Percentiles rank a stretch among this genome's conserved stretches.
Evolutionary conservation across 2,797 vertebrate species (phyloP).

Genomic region (Leptodactylus fallax): DNA sequence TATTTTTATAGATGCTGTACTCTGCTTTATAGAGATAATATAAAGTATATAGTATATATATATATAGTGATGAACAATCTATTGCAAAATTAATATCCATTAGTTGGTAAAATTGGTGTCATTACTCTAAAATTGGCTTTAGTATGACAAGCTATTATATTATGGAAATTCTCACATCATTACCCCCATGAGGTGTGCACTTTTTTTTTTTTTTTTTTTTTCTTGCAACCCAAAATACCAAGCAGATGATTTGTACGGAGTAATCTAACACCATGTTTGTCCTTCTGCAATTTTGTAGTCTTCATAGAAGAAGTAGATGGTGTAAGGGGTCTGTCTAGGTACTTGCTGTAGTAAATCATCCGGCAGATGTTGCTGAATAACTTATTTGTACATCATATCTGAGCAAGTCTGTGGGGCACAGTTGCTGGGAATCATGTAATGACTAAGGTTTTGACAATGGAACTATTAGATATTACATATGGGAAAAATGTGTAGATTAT

Average conservation of each 20-base stretch:
- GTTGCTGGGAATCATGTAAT: background rate
- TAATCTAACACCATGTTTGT: constrained; percentile 31
- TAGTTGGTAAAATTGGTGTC: background rate
- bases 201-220: background rate
- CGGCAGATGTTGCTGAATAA: constrained; percentile 23
- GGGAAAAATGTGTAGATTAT: background rate
- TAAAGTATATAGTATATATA: background rate
- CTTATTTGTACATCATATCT: constrained; percentile 4
- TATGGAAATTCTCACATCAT: background rate
- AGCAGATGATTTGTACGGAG: constrained; percentile 14
- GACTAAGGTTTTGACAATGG: background rate
- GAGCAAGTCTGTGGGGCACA: background rate
- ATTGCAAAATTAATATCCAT: background rate
- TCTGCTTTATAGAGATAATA: background rate
- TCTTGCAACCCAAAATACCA: constrained; percentile 22
- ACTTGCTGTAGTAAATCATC: constrained; percentile 11
- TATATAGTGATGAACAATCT: background rate
- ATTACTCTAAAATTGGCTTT: constrained; percentile 2
- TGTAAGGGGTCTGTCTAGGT: background rate
- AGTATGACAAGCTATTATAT: constrained; percentile 19
- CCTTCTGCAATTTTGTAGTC: background rate
- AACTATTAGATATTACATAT: background rate
- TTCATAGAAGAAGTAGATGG: constrained; percentile 29
- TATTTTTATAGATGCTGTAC: background rate
- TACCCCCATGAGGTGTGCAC: background rate